Conservation (phyloP, 2,113 vertebrate genomes). For the Crypturellus undulatus region DNA sequence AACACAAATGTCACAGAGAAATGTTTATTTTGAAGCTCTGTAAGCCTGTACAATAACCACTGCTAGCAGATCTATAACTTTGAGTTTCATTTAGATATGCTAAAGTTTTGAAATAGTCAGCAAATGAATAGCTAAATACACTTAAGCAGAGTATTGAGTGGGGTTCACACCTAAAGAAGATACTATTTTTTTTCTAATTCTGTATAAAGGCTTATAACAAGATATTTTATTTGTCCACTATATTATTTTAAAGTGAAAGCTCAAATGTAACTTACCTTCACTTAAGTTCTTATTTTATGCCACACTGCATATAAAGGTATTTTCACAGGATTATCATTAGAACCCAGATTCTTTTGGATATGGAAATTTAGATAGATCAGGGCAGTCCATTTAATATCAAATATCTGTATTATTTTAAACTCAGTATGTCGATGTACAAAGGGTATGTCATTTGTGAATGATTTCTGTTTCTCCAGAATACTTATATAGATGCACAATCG, state of each 20-base stretch:
- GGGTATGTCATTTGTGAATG: background rate
- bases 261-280: background rate
- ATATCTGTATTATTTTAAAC: slow-evolving; percentile 55
- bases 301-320: background rate
- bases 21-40: background rate
- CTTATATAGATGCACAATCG: rapidly evolving
- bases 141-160: background rate
- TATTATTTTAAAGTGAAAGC: background rate
- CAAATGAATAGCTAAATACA: background rate
- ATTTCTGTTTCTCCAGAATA: background rate
- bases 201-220: background rate
- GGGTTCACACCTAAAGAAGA: rapidly evolving
- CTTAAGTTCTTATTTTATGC: background rate
- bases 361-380: slow-evolving; percentile 69
- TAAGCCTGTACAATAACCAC: background rate
- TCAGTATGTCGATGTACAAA: background rate
- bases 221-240: background rate
- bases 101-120: background rate
- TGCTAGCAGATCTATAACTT: background rate
- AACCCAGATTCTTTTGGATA: slow-evolving; percentile 66
- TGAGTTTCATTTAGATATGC: background rate
- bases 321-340: slow-evolving; percentile 29
- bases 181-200: background rate
- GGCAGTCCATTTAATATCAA: slow-evolving; percentile 61
- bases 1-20: background rate